These are phyloP conservation scores for Neoitamus cyanurus DNA, from an alignment of 2,888 invertebrate genomes.

Conservation along the genomic window DNA sequence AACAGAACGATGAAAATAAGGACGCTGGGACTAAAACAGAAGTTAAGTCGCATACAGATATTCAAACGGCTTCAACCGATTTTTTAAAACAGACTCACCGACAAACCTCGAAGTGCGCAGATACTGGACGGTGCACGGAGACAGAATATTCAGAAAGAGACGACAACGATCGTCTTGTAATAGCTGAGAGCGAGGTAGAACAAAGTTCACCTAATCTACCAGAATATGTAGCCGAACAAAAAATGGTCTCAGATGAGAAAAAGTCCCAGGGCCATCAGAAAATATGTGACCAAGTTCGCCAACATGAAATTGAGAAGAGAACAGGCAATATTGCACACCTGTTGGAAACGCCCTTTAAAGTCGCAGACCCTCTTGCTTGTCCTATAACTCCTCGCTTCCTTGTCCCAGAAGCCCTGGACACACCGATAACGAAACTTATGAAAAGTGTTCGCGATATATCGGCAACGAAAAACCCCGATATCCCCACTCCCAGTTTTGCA, in stretches of 20 bases:
- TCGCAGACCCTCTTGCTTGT: conserved; percentile 61
- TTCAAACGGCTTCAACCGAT: background rate
- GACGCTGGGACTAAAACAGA: background rate
- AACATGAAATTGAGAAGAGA: background rate
- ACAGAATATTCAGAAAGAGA: background rate
- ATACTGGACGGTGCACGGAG: background rate
- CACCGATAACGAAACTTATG: conserved; percentile 55
- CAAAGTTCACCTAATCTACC: background rate
- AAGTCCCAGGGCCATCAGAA: background rate
- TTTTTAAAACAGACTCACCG: background rate
- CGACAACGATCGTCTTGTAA: background rate
- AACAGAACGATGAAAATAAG: background rate
- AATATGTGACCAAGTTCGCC: background rate
- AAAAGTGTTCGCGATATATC: conserved; percentile 58
- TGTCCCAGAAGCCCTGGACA: conserved; percentile 62
- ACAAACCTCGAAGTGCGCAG: background rate
- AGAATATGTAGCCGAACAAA: background rate
- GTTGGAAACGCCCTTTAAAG: conserved; percentile 72
- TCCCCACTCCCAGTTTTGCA: conserved; percentile 71
- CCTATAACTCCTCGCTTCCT: conserved; percentile 71
- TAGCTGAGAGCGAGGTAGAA: background rate
- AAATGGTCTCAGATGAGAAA: background rate
- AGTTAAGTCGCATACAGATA: background rate
- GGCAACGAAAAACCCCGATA: conserved; percentile 70
- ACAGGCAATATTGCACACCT: conserved; percentile 61